phyloP scores from a whole-genome alignment of 2,113 vertebrate genomes.

The Alligator sinensis region DNA sequence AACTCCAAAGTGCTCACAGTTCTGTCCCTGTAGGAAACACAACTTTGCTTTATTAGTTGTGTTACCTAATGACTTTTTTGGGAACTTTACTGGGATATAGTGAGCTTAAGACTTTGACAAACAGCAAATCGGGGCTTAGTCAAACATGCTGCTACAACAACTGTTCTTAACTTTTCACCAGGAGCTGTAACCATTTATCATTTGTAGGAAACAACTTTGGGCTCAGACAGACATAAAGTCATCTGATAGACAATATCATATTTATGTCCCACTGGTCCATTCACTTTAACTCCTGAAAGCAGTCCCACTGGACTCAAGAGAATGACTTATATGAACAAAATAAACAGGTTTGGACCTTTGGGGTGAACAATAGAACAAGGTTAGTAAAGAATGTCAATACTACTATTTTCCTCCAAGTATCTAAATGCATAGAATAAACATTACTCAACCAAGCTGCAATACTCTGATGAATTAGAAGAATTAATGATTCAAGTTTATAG shows the following conservation, averaged over 20 bases:
- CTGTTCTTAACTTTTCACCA: background rate
- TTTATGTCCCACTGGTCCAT: background rate
- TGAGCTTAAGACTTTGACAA: background rate
- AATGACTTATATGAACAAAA: background rate
- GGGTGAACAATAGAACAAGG: rapidly evolving
- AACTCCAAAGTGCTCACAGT: background rate
- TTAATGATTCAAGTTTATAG: background rate
- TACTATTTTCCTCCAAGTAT: background rate
- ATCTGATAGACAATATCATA: background rate
- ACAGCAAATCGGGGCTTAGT: background rate
- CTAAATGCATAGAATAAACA: background rate
- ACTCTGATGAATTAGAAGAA: too few species aligned
- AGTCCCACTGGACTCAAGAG: rapidly evolving
- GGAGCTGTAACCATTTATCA: background rate
- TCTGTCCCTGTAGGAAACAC: background rate
- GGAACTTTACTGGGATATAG: background rate
- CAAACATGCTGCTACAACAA: rapidly evolving
- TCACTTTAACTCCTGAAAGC: rapidly evolving
- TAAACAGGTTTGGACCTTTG: background rate
- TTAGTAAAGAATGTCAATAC: background rate
- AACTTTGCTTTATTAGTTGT: background rate
- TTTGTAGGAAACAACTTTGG: background rate
- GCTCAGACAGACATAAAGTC: background rate
- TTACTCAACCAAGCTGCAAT: background rate
- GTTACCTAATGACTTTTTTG: rapidly evolving